Percentiles rank a stretch among this genome's conserved stretches.
Evolutionary conservation across 2,797 vertebrate species (phyloP).

Genomic region (Heliangelus exortis): DNA sequence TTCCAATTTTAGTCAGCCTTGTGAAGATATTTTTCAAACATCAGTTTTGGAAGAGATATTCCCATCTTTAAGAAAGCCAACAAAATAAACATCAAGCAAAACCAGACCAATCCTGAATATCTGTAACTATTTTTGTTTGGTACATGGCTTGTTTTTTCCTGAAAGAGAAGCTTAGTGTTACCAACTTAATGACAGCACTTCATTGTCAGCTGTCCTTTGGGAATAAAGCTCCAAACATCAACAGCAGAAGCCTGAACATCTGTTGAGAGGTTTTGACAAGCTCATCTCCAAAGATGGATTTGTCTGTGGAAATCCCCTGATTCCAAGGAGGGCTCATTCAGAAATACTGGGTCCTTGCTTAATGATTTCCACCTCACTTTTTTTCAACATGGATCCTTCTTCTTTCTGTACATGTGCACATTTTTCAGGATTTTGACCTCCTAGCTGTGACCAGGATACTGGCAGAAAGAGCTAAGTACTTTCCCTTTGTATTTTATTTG

Average conservation of each 20-base stretch:
- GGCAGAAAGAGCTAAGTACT: not conserved
- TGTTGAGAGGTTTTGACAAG: not conserved
- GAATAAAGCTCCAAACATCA: not conserved
- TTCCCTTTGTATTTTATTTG: not conserved
- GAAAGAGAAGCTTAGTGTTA: not conserved
- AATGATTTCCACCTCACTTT: not conserved
- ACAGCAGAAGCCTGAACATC: not conserved
- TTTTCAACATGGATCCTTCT: not conserved
- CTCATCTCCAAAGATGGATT: not conserved
- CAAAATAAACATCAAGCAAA: slow-evolving; percentile 22
- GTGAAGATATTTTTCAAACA: slow-evolving; percentile 27
- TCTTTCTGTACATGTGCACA: not conserved
- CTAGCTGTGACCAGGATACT: not conserved
- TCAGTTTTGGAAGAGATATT: slow-evolving; percentile 47
- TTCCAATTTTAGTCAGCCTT: slow-evolving; percentile 52
- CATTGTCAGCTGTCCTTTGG: slow-evolving; percentile 12
- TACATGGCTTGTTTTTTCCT: not conserved
- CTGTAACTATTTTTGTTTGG: slow-evolving; percentile 10
- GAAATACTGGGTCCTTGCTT: not conserved
- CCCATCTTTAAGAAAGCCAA: slow-evolving; percentile 55
- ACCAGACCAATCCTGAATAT: slow-evolving; percentile 27
- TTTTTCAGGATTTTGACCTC: not conserved
- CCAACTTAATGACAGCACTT: not conserved
- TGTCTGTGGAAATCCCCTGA: not conserved
- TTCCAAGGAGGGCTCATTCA: not conserved